These are phyloP conservation scores for Blastobasis lacticolella DNA, from an alignment of 2,888 invertebrate genomes.

Conservation along the genomic window DNA sequence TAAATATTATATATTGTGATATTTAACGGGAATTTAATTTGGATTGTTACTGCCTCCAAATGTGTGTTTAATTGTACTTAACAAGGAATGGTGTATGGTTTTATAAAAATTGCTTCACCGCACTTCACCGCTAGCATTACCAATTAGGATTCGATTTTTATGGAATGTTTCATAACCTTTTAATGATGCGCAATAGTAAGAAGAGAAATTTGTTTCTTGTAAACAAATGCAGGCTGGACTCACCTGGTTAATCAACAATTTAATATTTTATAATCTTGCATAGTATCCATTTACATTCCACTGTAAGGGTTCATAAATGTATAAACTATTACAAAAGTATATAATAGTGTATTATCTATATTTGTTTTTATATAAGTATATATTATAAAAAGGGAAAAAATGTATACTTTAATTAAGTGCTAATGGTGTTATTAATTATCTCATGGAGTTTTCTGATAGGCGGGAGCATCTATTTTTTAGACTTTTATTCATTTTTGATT, in stretches of 20 bases:
- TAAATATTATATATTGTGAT: slow-evolving; percentile 9
- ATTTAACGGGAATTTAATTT: slow-evolving; percentile 6
- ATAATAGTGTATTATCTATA: too few species aligned
- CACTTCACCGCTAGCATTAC: too few species aligned
- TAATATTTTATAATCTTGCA: slow-evolving; percentile 7
- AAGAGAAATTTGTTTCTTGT: slow-evolving; percentile 10
- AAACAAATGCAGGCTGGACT: slow-evolving; percentile 9
- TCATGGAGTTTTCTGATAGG: too few species aligned
- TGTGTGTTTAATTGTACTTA: not conserved
- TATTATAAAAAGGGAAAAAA: too few species aligned
- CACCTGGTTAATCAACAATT: slow-evolving; percentile 2
- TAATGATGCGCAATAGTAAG: slow-evolving; percentile 4
- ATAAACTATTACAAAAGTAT: not conserved
- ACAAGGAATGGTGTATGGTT: too few species aligned
- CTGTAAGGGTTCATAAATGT: too few species aligned
- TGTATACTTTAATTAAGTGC: too few species aligned
- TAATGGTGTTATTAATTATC: too few species aligned
- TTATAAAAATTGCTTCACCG: too few species aligned
- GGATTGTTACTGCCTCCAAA: slow-evolving; percentile 6
- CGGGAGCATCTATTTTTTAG: too few species aligned
- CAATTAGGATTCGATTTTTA: not conserved
- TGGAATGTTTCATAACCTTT: slow-evolving; percentile 2
- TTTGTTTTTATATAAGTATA: too few species aligned
- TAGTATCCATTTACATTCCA: too few species aligned
- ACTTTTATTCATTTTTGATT: not conserved